These are phyloP conservation scores for Nesoenas mayeri DNA, from an alignment of 2,113 vertebrate species.

Conservation along the genomic window DNA sequence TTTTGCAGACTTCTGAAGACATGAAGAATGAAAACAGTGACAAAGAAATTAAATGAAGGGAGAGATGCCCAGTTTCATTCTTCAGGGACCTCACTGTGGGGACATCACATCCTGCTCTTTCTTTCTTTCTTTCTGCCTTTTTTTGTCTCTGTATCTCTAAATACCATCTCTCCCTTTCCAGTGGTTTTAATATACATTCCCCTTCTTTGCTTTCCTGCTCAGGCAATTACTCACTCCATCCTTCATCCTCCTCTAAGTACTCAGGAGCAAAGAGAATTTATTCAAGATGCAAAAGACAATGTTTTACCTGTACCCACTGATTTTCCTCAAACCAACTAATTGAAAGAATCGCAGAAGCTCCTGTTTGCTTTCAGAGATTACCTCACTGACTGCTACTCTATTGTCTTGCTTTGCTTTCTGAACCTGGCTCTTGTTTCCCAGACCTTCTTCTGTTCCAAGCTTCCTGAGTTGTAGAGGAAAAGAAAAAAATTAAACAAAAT, in stretches of 20 bases:
- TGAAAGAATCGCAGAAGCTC: background rate
- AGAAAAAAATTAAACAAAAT: background rate
- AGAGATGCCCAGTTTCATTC: background rate
- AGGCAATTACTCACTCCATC: background rate
- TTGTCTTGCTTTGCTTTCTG: background rate
- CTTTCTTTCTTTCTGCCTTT: background rate
- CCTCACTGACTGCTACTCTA: background rate
- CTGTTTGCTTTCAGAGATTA: background rate
- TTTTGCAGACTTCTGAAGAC: background rate
- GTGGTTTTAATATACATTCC: background rate
- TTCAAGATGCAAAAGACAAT: background rate
- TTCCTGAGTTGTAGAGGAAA: background rate
- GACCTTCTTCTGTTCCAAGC: background rate
- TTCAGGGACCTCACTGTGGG: background rate
- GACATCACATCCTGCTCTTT: background rate
- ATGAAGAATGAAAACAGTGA: background rate
- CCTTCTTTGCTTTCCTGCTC: background rate
- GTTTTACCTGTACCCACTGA: background rate
- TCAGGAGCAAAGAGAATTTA: background rate
- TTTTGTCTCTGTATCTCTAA: background rate
- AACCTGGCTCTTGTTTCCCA: background rate
- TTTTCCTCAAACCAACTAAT: background rate
- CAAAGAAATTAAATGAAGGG: accelerated
- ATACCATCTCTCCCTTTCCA: background rate
- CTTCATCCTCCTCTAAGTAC: background rate